Conservation (phyloP, 2,113 vertebrate species). For the Rynchops niger region DNA sequence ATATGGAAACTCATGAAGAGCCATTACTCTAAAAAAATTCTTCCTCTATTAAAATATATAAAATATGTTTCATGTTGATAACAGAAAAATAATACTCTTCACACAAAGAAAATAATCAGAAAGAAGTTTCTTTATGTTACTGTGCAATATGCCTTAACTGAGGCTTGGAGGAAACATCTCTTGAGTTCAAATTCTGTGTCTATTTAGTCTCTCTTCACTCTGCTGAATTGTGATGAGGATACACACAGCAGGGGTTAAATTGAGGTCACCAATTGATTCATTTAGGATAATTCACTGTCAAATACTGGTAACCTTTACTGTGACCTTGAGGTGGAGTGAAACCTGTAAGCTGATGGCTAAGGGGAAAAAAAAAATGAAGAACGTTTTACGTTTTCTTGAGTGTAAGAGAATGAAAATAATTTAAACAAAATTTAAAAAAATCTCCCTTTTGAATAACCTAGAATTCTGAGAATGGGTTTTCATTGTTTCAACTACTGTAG, state of each 20-base stretch:
- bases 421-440: background rate
- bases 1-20: background rate
- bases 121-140: background rate
- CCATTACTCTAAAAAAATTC: background rate
- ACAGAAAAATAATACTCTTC: background rate
- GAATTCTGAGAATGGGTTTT: background rate
- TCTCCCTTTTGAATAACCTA: background rate
- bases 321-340: background rate
- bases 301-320: background rate
- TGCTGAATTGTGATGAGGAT: background rate
- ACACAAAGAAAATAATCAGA: background rate
- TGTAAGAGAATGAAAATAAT: background rate
- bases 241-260: background rate
- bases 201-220: background rate
- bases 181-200: background rate
- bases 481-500: background rate
- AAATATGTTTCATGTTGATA: background rate
- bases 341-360: background rate
- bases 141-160: background rate
- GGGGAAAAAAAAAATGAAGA: background rate
- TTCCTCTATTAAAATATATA: background rate
- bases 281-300: constrained; percentile 21
- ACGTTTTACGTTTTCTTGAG: background rate
- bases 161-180: background rate
- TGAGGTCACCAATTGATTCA: constrained; percentile 3